Base-by-base conservation (phyloP, 2,888 invertebrate genomes). In the Colletes collaris region DNA sequence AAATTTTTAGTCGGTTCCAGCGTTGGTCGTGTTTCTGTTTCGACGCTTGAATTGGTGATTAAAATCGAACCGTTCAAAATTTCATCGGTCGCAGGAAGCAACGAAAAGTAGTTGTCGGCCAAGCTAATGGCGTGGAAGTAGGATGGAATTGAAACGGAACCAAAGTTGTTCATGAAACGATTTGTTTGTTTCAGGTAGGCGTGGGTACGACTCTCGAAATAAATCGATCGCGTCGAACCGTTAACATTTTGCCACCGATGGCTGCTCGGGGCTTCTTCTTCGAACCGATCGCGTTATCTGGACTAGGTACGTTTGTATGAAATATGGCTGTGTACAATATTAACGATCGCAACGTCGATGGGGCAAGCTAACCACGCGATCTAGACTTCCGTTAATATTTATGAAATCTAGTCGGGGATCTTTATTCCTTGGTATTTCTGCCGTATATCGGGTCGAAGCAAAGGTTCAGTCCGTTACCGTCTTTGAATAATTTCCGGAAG, bases 101-200 rank as follows among this genome's bases (percentile, higher is more conserved):
- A 27, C 27, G 27, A 27, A 27, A 27, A 27, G 27, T 27, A 27
- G 27, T 27, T 27, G 27, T 27, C 27, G 27, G 27, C 27, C 27
- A 27, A 27, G 2, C 27, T 27, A 27, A 27, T 27, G 16, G 16
- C 27, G 27, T 1, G 27, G 2, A 27, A 27, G 27, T 27, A 27
- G 27, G 27, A 27, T 1, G 27, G 27, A 40, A 40, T 40, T 40
- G n/a, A 50, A 44, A 16, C 46, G 5, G 0, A 16, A 8, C 19
- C 13, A 10, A 11, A 16, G 16, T 8, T 13, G 11, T 56, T 62
- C 10, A 62, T 46, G 10, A 55, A n/a, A 16, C 27, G 27, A 27
- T 27, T 79, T 66, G 64, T 80, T 19, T 81, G 75, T 81, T 81
- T 70, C 81, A 81, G 81, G 81, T 81, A 81, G 79, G 80, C 69